Evolutionary conservation across 2,113 vertebrate species (phyloP).

Genomic region (Crotalus tigris): DNA sequence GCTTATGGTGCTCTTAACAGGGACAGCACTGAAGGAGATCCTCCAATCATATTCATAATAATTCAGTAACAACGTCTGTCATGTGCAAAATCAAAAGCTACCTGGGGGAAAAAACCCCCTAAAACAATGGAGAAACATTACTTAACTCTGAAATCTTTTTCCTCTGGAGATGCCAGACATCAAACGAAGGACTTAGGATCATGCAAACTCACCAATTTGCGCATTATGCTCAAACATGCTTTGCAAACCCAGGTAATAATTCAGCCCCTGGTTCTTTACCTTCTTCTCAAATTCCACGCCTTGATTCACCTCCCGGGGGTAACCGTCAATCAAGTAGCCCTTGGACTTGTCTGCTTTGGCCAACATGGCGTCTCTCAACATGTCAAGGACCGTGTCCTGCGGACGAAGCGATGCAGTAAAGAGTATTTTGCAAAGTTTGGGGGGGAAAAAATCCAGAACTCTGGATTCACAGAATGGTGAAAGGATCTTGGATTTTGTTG

Average conservation of each 20-base stretch:
- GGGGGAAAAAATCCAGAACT: neutral
- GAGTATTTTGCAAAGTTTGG: neutral
- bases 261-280: conserved; percentile 66
- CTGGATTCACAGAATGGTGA: neutral
- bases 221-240: neutral
- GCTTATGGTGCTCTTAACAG: neutral
- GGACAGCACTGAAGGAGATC: neutral
- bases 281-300: conserved; percentile 95
- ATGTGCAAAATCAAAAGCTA: neutral
- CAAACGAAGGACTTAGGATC: neutral
- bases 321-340: conserved; percentile 94
- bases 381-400: conserved; percentile 95
- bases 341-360: conserved; percentile 88
- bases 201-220: too few relatives aligned
- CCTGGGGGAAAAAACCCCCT: neutral
- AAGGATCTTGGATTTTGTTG: neutral
- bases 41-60: neutral
- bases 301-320: conserved; percentile 95
- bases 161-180: neutral
- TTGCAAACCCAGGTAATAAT: neutral
- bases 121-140: neutral
- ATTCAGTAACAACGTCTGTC: neutral
- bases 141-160: neutral
- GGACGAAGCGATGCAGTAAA: neutral
- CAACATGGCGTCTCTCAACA: conserved; percentile 95